These are phyloP conservation scores for Corythornis leucogaster DNA, from an alignment of 2,797 vertebrate genomes.

Conservation along the genomic window DNA sequence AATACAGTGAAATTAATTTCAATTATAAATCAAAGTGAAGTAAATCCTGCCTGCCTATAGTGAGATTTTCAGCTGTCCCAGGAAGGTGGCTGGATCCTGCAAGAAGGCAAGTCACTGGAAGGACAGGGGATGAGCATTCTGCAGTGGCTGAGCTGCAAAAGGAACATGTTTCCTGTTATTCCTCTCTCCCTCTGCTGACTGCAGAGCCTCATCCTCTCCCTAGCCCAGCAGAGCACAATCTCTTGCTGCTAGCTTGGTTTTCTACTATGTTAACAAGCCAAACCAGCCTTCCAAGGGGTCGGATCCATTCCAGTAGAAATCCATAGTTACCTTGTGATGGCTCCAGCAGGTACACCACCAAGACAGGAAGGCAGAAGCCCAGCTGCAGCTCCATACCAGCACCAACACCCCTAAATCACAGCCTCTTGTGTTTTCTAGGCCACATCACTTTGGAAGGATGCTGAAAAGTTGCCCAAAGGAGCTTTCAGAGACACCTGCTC, in stretches of 20 bases:
- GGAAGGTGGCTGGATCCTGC: neutral
- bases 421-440: neutral
- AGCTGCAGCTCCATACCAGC: neutral
- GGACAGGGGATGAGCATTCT: neutral
- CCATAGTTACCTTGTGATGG: neutral
- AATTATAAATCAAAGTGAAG: neutral
- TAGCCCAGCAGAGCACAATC: neutral
- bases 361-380: neutral
- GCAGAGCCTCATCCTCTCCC: neutral
- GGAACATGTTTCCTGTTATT: neutral
- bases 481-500: neutral
- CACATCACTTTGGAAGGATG: neutral
- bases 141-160: neutral
- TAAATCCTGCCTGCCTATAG: neutral
- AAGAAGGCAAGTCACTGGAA: neutral
- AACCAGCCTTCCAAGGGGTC: neutral
- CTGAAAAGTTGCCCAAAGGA: neutral
- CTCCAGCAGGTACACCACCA: neutral
- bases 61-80: neutral
- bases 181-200: neutral
- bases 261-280: neutral
- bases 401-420: neutral
- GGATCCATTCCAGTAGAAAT: neutral
- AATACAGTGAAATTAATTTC: neutral
- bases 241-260: neutral